phyloP scores from a whole-genome alignment of 64 coral and sea anemone species.

The Porites lutea region DNA sequence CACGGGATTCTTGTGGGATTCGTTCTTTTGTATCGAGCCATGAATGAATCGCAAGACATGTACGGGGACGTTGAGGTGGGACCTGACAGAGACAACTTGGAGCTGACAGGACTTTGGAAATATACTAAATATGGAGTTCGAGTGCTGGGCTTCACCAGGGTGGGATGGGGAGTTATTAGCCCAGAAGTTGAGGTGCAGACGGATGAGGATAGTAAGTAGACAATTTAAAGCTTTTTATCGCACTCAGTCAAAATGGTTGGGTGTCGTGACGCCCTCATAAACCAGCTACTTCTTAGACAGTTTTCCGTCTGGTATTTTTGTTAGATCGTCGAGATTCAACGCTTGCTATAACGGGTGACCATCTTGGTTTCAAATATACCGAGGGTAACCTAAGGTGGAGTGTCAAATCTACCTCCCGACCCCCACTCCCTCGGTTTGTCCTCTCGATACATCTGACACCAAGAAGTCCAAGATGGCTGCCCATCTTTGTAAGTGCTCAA shows the following conservation, averaged over 20 bases:
- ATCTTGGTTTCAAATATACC: too few relatives aligned
- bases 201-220: constrained; percentile 82
- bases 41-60: constrained; percentile 79
- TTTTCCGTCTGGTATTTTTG: too few relatives aligned
- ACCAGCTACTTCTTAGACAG: too few relatives aligned
- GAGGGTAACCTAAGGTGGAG: too few relatives aligned
- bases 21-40: constrained; percentile 72
- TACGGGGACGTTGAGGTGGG: constrained; percentile 27
- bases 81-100: background rate
- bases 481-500: too few relatives aligned
- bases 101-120: constrained; percentile 73
- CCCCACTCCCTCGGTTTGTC: too few relatives aligned
- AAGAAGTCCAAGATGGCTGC: too few relatives aligned
- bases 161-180: constrained; percentile 73
- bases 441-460: too few relatives aligned
- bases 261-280: too few relatives aligned
- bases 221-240: background rate
- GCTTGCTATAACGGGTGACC: too few relatives aligned
- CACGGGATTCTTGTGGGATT: constrained; percentile 85
- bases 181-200: constrained; percentile 73
- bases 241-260: background rate
- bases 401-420: too few relatives aligned
- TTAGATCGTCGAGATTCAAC: too few relatives aligned
- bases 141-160: constrained; percentile 77
- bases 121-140: constrained; percentile 87